Base-by-base conservation (phyloP, 2,888 invertebrate genomes). In the Melanargia galathea region DNA sequence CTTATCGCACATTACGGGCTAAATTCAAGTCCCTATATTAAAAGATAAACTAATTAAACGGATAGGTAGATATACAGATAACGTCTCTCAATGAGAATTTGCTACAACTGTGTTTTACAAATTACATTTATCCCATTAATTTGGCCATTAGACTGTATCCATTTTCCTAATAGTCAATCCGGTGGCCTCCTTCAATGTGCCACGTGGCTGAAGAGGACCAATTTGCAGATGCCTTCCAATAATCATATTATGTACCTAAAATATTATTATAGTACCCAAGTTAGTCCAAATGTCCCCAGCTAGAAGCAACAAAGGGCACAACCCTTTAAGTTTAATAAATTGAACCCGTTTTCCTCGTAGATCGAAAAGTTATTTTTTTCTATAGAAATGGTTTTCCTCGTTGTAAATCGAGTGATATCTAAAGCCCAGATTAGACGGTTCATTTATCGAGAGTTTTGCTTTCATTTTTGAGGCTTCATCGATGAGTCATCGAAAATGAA, bases 81-180 rank as follows among this genome's bases (percentile, higher is more conserved):
- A 46, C 8, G 13, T 22, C 13, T 22, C 10, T 3, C 22, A 46
- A 0, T 46, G 13, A 22, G 13, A 46, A 46, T 24, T 24, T 24
- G n/a, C 2, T 8, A 51, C 30, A 30, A 51, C n/a, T 51, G 18
- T 11, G 3, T 30, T 51, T 51, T 30, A 18, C 30, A 51, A 33
- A 49, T 49, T 30, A 18, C 16, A 18, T 30, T 30, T 33, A 18
- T 30, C 30, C 18, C 30, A 51, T 51, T 51, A 33, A 24, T 48
- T 26, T 24, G 26, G 26, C 26, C 30, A 30, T 18, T 51, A 51
- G 16, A 11, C 51, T 51, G 18, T 33, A 18, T 30, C 51, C 30
- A 11, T 30, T 51, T 33, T 10, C 18, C 51, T 51, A 30, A 51
- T 51, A 33, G 16, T 51, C 11, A 33, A 51, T 51, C 30, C 4